Evolutionary conservation across 1,140 invertebrate species (phyloP).

Genomic region (Agrilus planipennis): DNA sequence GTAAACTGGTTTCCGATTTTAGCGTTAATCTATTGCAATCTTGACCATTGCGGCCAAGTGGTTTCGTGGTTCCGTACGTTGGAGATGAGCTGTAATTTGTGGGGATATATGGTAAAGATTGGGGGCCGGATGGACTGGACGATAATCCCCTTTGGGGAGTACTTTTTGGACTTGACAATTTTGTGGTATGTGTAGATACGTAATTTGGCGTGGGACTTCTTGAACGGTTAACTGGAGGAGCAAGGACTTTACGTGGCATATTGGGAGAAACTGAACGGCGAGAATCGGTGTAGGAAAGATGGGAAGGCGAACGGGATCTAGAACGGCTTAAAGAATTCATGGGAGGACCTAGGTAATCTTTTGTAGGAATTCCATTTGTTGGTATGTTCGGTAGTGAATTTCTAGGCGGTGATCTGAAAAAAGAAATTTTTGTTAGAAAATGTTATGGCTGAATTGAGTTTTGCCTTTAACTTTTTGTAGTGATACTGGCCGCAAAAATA

Average conservation of each 20-base stretch:
- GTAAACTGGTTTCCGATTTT: conserved; percentile 25
- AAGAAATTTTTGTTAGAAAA: not conserved
- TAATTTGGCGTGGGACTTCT: conserved; percentile 31
- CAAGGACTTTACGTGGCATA: conserved; percentile 22
- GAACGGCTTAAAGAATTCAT: conserved; percentile 35
- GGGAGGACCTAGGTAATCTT: conserved; percentile 27
- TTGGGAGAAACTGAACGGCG: conserved; percentile 28
- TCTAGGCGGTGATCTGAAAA: conserved; percentile 6
- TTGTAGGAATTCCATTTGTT: conserved; percentile 21
- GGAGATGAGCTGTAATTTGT: conserved; percentile 11
- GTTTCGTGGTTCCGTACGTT: conserved; percentile 11
- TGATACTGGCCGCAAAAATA: no score
- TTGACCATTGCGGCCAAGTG: conserved; percentile 11
- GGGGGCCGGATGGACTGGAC: no score
- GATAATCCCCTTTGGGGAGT: conserved; percentile 11
- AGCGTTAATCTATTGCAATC: conserved; percentile 15
- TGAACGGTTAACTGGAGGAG: conserved; percentile 13
- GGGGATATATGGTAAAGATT: conserved; percentile 18
- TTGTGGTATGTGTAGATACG: conserved; percentile 26
- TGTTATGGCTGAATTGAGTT: no score
- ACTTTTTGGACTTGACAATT: conserved; percentile 15
- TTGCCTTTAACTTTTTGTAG: no score
- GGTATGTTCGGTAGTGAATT: conserved; percentile 12
- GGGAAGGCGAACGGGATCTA: conserved; percentile 31
- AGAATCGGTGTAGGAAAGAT: conserved; percentile 14